Conservation (phyloP, 2,113 vertebrate genomes). For the Rhineura floridana region DNA sequence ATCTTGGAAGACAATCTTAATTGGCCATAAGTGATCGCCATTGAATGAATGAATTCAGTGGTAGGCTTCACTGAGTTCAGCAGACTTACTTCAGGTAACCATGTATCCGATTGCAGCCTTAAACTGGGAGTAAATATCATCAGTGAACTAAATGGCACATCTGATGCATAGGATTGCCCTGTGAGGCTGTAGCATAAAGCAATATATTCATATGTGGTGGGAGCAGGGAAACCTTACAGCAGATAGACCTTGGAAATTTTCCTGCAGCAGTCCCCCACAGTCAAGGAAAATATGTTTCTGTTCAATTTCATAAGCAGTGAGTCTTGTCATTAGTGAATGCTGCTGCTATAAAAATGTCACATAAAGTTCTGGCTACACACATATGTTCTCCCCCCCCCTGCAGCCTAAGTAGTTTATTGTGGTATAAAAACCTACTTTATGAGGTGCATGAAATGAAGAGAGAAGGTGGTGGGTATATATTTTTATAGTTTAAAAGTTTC, state of each 20-base stretch:
- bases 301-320: not conserved
- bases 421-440: not conserved
- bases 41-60: too few relatives aligned
- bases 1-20: too few relatives aligned
- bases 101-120: not conserved
- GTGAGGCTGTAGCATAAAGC: not conserved
- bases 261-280: not conserved
- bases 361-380: not conserved
- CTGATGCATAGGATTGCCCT: not conserved
- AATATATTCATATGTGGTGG: not conserved
- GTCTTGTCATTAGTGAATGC: too few relatives aligned
- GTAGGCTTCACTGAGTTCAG: too few relatives aligned
- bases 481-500: too few relatives aligned
- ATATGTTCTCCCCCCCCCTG: not conserved
- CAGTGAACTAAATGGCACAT: not conserved
- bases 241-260: not conserved
- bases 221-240: not conserved
- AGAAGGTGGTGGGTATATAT: too few relatives aligned
- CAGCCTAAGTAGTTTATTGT: not conserved
- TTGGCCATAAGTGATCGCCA: too few relatives aligned
- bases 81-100: too few relatives aligned
- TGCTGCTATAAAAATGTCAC: not conserved
- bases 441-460: not conserved
- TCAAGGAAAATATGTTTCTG: not conserved
- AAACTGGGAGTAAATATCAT: not conserved